Evolutionary conservation across 2,113 vertebrate genomes (phyloP).

Genomic region (Myotis brandtii): DNA sequence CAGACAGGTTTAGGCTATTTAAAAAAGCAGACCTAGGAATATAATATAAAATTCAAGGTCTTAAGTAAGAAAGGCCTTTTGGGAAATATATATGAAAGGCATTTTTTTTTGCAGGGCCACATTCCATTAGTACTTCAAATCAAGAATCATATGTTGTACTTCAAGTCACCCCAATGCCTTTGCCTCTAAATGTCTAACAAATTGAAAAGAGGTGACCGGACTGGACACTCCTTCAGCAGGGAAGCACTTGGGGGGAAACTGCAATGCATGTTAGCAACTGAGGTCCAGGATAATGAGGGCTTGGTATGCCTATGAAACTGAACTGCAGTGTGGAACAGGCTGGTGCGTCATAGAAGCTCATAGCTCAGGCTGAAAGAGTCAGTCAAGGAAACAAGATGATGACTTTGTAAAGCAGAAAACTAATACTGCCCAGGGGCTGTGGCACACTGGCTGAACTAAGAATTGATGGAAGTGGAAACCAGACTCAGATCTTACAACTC

Average conservation of each 20-base stretch:
- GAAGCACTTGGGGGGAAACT: not conserved
- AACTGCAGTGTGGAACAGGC: not conserved
- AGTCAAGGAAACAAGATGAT: not conserved
- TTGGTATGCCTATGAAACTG: not conserved
- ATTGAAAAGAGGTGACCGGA: conserved; percentile 50
- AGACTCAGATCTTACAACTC: not conserved
- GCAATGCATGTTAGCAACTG: not conserved
- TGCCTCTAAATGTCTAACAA: conserved; percentile 55
- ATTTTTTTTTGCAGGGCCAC: conserved; percentile 60
- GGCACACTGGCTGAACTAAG: not conserved
- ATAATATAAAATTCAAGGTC: conserved; percentile 65
- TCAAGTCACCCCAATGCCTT: conserved; percentile 51
- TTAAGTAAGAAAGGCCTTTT: conserved; percentile 53
- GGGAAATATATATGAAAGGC: conserved; percentile 52
- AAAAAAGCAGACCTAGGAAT: conserved; percentile 44
- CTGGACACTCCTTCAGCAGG: not conserved
- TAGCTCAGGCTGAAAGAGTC: not conserved
- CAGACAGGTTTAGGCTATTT: conserved; percentile 26
- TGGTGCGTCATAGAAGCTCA: not conserved
- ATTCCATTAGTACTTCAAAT: conserved; percentile 57
- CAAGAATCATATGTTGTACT: conserved; percentile 62
- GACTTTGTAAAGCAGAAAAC: not conserved
- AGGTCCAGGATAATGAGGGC: conserved; percentile 25
- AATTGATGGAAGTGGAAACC: not conserved
- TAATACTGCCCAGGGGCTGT: not conserved